phyloP scores from a whole-genome alignment of 2,888 invertebrate species.

The Periphyllus acericola region DNA sequence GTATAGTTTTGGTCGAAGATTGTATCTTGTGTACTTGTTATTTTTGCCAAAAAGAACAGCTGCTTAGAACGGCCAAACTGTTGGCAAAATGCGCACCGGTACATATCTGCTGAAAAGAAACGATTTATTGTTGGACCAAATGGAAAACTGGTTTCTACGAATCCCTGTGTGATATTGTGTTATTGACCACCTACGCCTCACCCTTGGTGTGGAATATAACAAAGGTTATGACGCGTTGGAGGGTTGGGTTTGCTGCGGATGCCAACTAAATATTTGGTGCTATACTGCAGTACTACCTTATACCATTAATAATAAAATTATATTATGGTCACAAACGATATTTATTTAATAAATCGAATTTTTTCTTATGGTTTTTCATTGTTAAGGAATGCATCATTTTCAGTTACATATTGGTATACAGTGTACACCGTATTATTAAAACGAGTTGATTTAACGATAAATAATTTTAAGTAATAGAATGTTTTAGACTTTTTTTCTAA shows the following conservation, averaged over 20 bases:
- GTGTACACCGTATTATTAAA: background rate
- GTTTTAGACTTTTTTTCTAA: background rate
- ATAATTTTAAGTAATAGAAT: background rate
- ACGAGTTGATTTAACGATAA: background rate
- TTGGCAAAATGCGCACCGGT: conserved; percentile 30
- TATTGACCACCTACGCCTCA: conserved; percentile 42
- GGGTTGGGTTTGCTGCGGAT: conserved; percentile 31
- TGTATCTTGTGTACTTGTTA: conserved; percentile 38
- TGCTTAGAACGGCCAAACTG: conserved; percentile 26
- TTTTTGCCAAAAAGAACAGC: conserved; percentile 49
- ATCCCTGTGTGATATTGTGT: conserved; percentile 38
- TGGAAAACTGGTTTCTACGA: conserved; percentile 47
- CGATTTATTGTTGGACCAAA: conserved; percentile 49
- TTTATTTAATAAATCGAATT: background rate
- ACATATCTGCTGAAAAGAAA: conserved; percentile 45
- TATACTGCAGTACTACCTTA: background rate
- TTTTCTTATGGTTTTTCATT: background rate
- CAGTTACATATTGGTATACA: background rate
- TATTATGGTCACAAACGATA: background rate
- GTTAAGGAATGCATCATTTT: background rate
- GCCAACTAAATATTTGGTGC: background rate
- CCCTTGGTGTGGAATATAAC: conserved; percentile 32
- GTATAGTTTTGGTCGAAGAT: background rate
- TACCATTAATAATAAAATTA: conserved; percentile 9
- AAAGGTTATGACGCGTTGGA: conserved; percentile 28